Evolutionary conservation across 2,797 vertebrate species (phyloP), one percentile per base, ranked within the genome.

Genomic region (Falco concolor): DNA sequence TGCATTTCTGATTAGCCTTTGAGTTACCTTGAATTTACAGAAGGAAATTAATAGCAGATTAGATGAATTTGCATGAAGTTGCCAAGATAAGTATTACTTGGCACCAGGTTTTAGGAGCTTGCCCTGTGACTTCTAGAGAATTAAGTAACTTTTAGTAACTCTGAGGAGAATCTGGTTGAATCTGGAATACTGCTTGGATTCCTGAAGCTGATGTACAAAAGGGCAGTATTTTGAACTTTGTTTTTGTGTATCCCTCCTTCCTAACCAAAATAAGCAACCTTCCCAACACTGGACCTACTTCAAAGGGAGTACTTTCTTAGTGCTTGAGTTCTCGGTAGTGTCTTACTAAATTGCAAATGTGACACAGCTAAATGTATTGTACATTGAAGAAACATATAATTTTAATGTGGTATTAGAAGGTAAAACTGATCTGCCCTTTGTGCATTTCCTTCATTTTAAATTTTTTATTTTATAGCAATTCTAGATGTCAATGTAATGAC

Each of bases 381-480:
- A 63, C 54, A 8, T 90, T 94, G 57, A 95, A 70, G 52, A 83
- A 54, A 53, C 40, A 15, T 84, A n/a, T 92, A 68, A 82, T 76
- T 80, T 60, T 67, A 44, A 40, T 69, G 64, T 87, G 67, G 18
- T 57, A n/a, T 67, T 90, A 38, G 38, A 94, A 80, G 59, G 45
- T 74, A 84, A 89, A 73, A 79, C 88, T 93, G 77, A 77, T 83
- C 84, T 94, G 61, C 93, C 68, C 56, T 96, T 91, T 92, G 67
- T 95, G 96, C 90, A 96, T 59, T 93, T 91, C 25, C 79, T 95
- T 93, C 87, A 64, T 63, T 92, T 89, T 61, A 65, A 59, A 13
- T 73, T 78, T 74, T 72, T 91, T 47, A 84, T 92, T 95, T 97
- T 93, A 87, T 87, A 97, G 34, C 69, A 67, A 84, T 91, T 94